These are phyloP conservation scores for Leptopilina drosophilae DNA, from an alignment of 2,888 invertebrate species.

Conservation along the genomic window DNA sequence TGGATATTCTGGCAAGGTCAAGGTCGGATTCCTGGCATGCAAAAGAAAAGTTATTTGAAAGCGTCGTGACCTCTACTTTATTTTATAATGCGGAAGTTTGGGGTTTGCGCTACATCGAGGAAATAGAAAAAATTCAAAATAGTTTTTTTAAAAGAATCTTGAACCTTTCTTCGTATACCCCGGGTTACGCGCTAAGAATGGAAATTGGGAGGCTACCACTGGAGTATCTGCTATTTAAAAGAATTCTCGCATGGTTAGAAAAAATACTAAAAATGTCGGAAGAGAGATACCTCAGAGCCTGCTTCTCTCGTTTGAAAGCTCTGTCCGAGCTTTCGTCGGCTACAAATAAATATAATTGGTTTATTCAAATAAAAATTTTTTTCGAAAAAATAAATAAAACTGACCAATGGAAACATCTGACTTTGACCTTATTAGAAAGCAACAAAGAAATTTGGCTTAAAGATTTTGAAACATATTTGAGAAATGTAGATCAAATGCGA, in stretches of 20 bases:
- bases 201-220: background rate
- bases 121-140: constrained; percentile 7
- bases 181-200: background rate
- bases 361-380: background rate
- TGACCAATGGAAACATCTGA: background rate
- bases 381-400: background rate
- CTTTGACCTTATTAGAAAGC: background rate
- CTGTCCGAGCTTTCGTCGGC: background rate
- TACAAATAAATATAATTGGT: background rate
- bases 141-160: background rate
- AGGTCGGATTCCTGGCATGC: background rate
- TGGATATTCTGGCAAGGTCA: background rate
- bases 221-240: background rate
- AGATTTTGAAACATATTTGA: background rate
- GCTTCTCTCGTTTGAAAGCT: background rate
- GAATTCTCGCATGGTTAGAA: background rate
- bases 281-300: background rate
- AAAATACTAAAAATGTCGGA: background rate
- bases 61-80: background rate
- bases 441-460: background rate
- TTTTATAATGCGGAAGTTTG: background rate
- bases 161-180: background rate
- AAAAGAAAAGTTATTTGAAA: background rate
- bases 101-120: background rate
- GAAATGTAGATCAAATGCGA: background rate